phyloP scores from a whole-genome alignment of 2,888 invertebrate genomes.

The Aphelenchoides bicaudatus region DNA sequence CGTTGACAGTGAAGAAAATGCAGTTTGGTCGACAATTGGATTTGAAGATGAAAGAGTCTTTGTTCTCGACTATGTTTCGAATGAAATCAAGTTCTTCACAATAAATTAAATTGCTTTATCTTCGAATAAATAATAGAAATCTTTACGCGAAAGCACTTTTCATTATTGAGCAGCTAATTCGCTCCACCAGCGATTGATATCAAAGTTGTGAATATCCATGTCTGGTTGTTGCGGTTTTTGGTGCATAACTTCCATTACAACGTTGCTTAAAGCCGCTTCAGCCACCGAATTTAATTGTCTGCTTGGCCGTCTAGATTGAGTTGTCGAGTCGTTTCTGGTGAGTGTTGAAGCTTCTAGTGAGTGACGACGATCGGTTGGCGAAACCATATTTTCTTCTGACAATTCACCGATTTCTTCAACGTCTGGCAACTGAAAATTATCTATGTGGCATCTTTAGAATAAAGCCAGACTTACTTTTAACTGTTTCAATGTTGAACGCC shows the following conservation, averaged over 20 bases:
- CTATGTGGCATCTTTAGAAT: conserved; percentile 22
- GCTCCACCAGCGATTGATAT: conserved; percentile 3
- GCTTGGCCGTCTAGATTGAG: not conserved
- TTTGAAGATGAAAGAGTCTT: not conserved
- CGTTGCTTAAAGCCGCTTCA: not conserved
- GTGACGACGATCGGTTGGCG: conserved; percentile 19
- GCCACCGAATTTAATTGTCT: not conserved
- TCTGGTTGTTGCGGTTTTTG: not conserved
- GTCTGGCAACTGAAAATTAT: conserved; percentile 43
- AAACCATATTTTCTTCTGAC: conserved; percentile 1
- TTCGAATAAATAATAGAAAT: not conserved
- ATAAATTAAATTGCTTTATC: not conserved
- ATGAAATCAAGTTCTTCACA: conserved; percentile 1
- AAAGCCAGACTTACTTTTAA: conserved; percentile 37
- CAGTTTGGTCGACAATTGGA: conserved; percentile 16
- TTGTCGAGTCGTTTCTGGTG: conserved; percentile 12
- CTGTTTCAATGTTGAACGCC: conserved; percentile 42
- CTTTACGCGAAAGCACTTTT: not conserved
- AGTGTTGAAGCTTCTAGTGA: conserved; percentile 20
- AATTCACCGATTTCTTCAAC: conserved; percentile 39
- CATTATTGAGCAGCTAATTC: not conserved
- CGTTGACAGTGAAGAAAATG: not conserved
- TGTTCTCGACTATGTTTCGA: conserved; percentile 14
- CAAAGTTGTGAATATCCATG: conserved; percentile 1
- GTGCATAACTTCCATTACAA: conserved; percentile 2